Evolutionary conservation across 2,888 invertebrate genomes (phyloP).

Genomic region (Drosophila longiperda): DNA sequence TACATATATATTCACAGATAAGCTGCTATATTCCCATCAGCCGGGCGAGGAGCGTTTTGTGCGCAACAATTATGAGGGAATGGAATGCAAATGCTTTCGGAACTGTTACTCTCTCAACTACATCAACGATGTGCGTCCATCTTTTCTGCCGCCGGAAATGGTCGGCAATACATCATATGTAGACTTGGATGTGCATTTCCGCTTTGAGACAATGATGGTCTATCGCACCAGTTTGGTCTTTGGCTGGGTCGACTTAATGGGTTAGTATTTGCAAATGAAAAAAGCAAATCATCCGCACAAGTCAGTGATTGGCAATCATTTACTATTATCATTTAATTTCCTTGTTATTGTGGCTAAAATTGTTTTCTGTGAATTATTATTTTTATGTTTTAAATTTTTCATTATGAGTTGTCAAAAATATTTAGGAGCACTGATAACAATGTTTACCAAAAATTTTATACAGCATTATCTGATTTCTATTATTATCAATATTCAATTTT

Average conservation of each 20-base stretch:
- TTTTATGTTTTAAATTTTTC: not conserved
- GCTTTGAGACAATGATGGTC: constrained; percentile 84
- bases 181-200: constrained; percentile 85
- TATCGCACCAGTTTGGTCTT: constrained; percentile 85
- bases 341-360: not conserved
- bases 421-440: not conserved
- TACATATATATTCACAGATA: constrained; percentile 55
- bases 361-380: not conserved
- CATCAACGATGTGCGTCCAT: constrained; percentile 78
- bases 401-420: not conserved
- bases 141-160: constrained; percentile 75
- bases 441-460: not conserved
- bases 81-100: constrained; percentile 83
- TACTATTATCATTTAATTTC: not conserved
- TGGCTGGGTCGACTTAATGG: constrained; percentile 85
- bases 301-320: not conserved
- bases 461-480: not conserved
- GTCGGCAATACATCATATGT: constrained; percentile 81
- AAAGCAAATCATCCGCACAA: not conserved
- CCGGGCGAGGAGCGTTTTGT: constrained; percentile 77
- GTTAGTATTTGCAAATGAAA: constrained; percentile 68
- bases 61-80: constrained; percentile 75
- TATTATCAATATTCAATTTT: not conserved
- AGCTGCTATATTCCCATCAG: constrained; percentile 75
- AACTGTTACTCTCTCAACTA: constrained; percentile 84